Evolutionary conservation across 2,888 invertebrate genomes (phyloP).

Genomic region (Agrochola circellaris): DNA sequence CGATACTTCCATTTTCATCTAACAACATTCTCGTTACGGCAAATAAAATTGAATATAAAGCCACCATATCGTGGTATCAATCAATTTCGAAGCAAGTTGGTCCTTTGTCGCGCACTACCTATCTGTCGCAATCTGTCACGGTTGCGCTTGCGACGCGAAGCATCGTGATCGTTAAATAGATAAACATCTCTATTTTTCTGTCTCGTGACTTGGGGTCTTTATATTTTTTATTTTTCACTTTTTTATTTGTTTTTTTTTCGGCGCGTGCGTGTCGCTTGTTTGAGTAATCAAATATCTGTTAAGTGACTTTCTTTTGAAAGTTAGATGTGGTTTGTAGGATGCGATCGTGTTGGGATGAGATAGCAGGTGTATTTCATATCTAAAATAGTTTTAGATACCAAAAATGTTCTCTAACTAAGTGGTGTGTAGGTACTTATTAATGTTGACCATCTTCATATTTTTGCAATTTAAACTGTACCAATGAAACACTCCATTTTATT

Average conservation of each 20-base stretch:
- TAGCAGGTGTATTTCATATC: conserved; percentile 19
- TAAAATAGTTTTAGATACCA: not conserved
- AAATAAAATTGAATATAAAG: conserved; percentile 39
- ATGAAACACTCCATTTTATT: not conserved
- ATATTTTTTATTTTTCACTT: conserved; percentile 32
- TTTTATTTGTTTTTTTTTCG: conserved; percentile 48
- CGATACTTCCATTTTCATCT: not conserved
- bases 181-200: conserved; percentile 75
- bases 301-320: conserved; percentile 63
- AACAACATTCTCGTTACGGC: conserved; percentile 36
- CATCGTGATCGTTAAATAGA: conserved; percentile 68
- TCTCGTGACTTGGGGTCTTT: conserved; percentile 65
- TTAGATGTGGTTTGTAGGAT: conserved; percentile 32
- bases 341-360: conserved; percentile 26
- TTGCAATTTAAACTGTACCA: too few relatives aligned
- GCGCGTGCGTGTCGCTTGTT: conserved; percentile 63
- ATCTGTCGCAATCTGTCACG: conserved; percentile 74
- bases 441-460: too few relatives aligned
- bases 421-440: too few relatives aligned
- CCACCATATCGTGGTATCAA: conserved; percentile 63
- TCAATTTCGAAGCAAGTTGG: conserved; percentile 65
- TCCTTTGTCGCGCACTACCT: conserved; percentile 67
- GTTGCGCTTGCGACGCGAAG: conserved; percentile 58
- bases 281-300: conserved; percentile 64
- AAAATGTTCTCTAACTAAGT: not conserved